Evolutionary conservation across 1,140 invertebrate genomes (phyloP).

Genomic region (Drosophila tropicalis): DNA sequence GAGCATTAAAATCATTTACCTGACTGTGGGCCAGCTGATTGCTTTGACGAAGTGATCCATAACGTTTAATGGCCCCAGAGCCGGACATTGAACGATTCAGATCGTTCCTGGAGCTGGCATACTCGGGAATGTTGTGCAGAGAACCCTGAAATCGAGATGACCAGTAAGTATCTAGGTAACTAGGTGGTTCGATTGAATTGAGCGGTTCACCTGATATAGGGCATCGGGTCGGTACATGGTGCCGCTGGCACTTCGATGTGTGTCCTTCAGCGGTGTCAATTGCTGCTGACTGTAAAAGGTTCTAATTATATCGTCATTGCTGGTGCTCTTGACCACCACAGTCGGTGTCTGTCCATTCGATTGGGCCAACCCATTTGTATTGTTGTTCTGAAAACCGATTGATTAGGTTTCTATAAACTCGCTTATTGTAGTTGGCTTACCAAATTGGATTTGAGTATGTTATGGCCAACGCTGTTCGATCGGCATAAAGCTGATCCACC

Average conservation of each 20-base stretch:
- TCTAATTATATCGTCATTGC: conserved; percentile 69
- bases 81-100: conserved; percentile 60
- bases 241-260: conserved; percentile 85
- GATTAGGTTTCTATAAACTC: too few species aligned
- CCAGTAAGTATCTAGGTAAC: background rate
- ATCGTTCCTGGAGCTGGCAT: conserved; percentile 81
- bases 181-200: conserved; percentile 60
- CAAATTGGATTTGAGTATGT: conserved; percentile 54
- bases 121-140: conserved; percentile 83
- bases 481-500: conserved; percentile 51
- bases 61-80: conserved; percentile 69
- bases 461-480: conserved; percentile 77
- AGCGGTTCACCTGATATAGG: conserved; percentile 91
- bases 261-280: conserved; percentile 58
- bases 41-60: conserved; percentile 73
- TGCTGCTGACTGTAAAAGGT: conserved; percentile 72
- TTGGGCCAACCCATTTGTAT: conserved; percentile 49
- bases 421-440: conserved; percentile 22
- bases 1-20: conserved; percentile 33
- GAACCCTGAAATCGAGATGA: conserved; percentile 61
- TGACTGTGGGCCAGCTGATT: conserved; percentile 56
- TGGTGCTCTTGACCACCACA: conserved; percentile 62
- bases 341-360: conserved; percentile 44
- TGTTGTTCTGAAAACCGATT: conserved; percentile 56
- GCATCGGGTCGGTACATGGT: conserved; percentile 94